Conservation (phyloP, 2,113 vertebrate genomes). For the Cyphomyrus discorhynchus region DNA sequence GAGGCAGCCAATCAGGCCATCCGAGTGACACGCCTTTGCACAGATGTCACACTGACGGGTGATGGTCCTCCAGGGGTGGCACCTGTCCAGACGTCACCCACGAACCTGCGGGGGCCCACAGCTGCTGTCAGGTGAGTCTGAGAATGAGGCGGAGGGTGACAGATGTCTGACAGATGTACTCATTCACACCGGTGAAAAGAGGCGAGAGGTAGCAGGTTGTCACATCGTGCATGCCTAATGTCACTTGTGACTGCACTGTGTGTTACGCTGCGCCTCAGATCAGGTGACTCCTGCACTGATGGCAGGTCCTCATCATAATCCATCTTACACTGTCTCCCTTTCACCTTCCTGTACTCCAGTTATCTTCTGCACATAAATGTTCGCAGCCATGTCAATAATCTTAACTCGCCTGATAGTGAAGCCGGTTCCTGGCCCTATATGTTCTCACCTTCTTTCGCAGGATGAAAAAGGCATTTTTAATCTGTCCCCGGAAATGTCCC, state of each 20-base stretch:
- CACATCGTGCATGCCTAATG: background rate
- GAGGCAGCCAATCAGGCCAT: background rate
- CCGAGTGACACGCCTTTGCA: background rate
- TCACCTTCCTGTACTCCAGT: background rate
- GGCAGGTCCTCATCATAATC: background rate
- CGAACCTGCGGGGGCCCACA: background rate
- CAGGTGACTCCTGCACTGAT: background rate
- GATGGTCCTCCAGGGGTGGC: background rate
- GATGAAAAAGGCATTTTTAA: slow-evolving; percentile 1
- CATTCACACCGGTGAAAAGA: background rate
- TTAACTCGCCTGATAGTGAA: background rate
- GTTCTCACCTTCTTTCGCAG: background rate
- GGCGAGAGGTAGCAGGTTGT: background rate
- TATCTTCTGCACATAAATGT: background rate
- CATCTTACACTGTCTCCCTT: background rate
- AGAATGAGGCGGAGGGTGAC: background rate
- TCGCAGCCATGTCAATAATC: background rate
- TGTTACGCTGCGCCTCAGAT: background rate
- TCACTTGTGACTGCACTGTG: background rate
- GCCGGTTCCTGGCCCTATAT: background rate
- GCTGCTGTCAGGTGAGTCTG: background rate
- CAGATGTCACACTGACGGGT: background rate
- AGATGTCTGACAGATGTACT: background rate
- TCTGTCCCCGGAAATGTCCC: slow-evolving; percentile 41
- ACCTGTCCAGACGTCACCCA: background rate